Base-by-base conservation (phyloP, 1,140 invertebrate genomes). In the Oedothorax gibbosus region DNA sequence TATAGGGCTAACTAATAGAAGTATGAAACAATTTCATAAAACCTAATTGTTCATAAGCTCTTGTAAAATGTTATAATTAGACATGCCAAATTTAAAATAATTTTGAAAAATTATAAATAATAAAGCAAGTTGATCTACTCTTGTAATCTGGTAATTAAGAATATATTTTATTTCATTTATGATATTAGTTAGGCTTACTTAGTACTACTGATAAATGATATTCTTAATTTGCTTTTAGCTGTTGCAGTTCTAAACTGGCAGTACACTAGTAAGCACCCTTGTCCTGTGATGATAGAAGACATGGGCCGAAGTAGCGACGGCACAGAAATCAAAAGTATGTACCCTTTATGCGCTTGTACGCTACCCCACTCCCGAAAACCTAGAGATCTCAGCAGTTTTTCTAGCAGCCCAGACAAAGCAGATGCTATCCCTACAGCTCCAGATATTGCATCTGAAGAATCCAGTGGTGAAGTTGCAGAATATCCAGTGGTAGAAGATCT, bases 221-320 rank as follows among this genome's bases (percentile, higher is more conserved):
- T 51, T 77, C 7, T 18, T 3, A 53, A 62, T 78, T 77, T 65
- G 71, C 51, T 68, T 35, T 85, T 65, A 85, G 86, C 85, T 69
- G 84, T 81, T 81, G 76, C 84, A 79, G 78, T 86, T 60, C 56
- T 87, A 76, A 86, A 86, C 79, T 87, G 73, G 72, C 85, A 87
- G 71, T 86, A 84, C 81, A 76, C 85, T 54, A 81, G 73, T 73
- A 86, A 83, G 60, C 75, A 86, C 69, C 84, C 75, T 72, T 87
- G 85, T 82, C 85, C 87, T 86, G 83, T 87, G 65, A 86, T 87
- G 86, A 76, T 87, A 57, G 87, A 85, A 79, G 82, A 87, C 68
- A 86, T 84, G 78, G 76, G 80, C 53, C 20, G 65, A 83, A 80
- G n/a, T 62, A 80, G 57, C 78, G 80, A 86, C 56, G 80, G 86